Conservation (phyloP, 1,140 invertebrate species). For the Cyphomyrmex costatus region DNA sequence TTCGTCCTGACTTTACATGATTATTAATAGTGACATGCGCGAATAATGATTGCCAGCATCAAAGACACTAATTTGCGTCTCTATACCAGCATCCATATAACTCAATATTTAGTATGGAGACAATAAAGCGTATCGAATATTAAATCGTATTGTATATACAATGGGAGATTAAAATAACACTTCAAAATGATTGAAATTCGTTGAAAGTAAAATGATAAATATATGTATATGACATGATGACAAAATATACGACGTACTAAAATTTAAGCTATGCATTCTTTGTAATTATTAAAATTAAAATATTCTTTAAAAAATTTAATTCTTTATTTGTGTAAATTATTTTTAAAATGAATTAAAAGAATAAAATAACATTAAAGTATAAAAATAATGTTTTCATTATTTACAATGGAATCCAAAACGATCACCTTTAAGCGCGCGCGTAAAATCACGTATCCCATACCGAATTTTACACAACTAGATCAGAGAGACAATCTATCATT, state of each 20-base stretch:
- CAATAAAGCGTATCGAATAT: background rate
- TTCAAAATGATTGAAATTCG: background rate
- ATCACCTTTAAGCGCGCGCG: conserved; percentile 30
- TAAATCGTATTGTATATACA: background rate
- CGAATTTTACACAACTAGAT: conserved; percentile 30
- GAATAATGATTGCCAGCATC: conserved; percentile 46
- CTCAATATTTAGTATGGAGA: conserved; percentile 3
- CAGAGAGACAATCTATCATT: conserved; percentile 15
- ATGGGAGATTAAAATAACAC: background rate
- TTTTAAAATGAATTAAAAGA: background rate
- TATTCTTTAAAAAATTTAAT: background rate
- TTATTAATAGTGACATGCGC: conserved; percentile 41
- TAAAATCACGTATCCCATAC: conserved; percentile 18
- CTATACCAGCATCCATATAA: background rate
- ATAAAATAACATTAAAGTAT: background rate
- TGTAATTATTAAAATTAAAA: background rate
- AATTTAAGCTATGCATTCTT: background rate
- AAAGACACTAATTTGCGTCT: conserved; percentile 47
- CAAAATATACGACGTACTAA: background rate
- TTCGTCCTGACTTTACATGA: conserved; percentile 27
- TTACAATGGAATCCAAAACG: background rate
- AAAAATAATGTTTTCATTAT: background rate
- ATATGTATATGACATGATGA: background rate
- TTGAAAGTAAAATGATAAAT: background rate
- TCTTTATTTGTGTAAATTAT: background rate